These are phyloP conservation scores for Galerucella calmariensis DNA, from an alignment of 2,888 invertebrate species.

Conservation along the genomic window DNA sequence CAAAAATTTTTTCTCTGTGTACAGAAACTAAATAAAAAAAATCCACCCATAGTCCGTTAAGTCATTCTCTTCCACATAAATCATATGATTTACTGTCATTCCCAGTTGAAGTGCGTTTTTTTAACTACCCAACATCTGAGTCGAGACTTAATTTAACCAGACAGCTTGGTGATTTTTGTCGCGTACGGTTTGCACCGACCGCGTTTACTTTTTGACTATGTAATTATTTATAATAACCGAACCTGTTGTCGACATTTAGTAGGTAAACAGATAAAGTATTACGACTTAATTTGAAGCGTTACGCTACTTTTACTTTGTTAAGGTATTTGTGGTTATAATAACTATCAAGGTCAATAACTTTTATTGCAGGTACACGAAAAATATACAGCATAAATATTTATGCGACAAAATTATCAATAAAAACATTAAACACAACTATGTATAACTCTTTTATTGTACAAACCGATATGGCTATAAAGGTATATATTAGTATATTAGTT, in stretches of 20 bases:
- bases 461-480: too few relatives aligned
- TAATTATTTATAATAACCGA: conserved; percentile 31
- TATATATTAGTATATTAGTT: too few relatives aligned
- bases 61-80: conserved; percentile 13
- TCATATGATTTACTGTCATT: conserved; percentile 3
- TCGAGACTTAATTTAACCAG: conserved; percentile 8
- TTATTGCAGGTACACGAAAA: too few relatives aligned
- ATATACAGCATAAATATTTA: too few relatives aligned
- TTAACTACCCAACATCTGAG: conserved; percentile 1
- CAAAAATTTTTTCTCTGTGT: neutral
- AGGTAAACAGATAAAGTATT: conserved; percentile 21
- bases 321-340: neutral
- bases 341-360: neutral
- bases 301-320: neutral
- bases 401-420: too few relatives aligned
- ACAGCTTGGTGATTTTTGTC: conserved; percentile 15
- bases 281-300: conserved; percentile 4
- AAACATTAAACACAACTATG: too few relatives aligned
- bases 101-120: neutral
- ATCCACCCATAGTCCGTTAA: neutral
- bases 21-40: neutral
- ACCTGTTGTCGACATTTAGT: conserved; percentile 14
- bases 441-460: too few relatives aligned
- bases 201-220: conserved; percentile 20
- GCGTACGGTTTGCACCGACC: neutral